A percentile compares a stretch with the other conserved stretches of the same genome.
Conservation (phyloP, 2,888 invertebrate species). For the Tenthredo mesomela region DNA sequence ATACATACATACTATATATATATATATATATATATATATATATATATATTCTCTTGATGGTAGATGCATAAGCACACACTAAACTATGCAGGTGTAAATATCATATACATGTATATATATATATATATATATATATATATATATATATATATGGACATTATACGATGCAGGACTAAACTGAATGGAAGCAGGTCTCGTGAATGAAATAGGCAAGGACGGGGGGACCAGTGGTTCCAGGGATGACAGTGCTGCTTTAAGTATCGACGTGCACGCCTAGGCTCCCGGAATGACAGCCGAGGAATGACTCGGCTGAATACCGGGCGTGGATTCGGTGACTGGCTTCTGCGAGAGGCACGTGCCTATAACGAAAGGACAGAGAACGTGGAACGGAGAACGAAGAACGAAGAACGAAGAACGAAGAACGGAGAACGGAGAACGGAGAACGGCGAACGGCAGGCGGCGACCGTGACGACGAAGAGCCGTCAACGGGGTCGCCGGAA, state of each 20-base stretch:
- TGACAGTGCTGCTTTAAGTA: slow-evolving; percentile 70
- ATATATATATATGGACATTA: neutral
- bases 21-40: neutral
- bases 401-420: neutral
- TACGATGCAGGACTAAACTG: slow-evolving; percentile 39
- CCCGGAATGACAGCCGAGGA: slow-evolving; percentile 60
- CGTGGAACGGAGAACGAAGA: neutral
- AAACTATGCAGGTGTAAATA: neutral
- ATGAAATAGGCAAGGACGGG: slow-evolving; percentile 20
- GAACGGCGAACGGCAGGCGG: slow-evolving; percentile 21
- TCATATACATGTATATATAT: neutral
- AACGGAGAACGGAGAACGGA: neutral
- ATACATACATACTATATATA: neutral
- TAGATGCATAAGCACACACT: neutral
- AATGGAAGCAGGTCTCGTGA: slow-evolving; percentile 32
- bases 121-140: neutral
- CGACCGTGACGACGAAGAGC: slow-evolving; percentile 30
- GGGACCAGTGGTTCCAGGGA: slow-evolving; percentile 60
- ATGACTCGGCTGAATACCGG: slow-evolving; percentile 63
- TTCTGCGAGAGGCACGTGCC: slow-evolving; percentile 37
- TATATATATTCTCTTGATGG: neutral
- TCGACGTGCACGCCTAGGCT: slow-evolving; percentile 60
- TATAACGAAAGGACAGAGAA: neutral
- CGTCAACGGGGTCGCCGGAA: slow-evolving; percentile 71
- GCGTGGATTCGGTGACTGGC: slow-evolving; percentile 49